Conservation (phyloP, 2,797 vertebrate genomes). For the Hyperoplus immaculatus region DNA sequence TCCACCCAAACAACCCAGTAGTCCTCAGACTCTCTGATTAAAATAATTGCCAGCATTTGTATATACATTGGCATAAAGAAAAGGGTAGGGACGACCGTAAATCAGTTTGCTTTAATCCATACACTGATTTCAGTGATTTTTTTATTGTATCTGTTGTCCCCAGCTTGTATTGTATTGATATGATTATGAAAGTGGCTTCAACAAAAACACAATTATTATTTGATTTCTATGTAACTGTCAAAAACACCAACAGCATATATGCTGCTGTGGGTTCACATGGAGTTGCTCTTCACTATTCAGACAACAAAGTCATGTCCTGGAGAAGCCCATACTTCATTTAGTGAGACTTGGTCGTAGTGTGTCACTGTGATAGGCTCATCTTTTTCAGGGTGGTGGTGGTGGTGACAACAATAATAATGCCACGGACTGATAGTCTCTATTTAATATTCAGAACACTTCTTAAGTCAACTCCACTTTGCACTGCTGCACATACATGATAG, state of each 20-base stretch:
- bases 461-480: too few relatives aligned
- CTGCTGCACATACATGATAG: too few relatives aligned
- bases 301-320: neutral
- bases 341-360: too few relatives aligned
- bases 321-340: neutral
- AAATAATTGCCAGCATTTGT: neutral
- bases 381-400: too few relatives aligned
- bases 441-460: too few relatives aligned
- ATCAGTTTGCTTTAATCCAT: neutral
- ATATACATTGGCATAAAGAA: neutral
- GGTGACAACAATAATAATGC: too few relatives aligned
- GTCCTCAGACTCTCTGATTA: neutral
- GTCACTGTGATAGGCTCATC: too few relatives aligned
- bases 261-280: neutral
- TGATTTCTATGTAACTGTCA: neutral
- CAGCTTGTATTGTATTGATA: neutral
- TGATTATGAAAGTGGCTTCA: neutral
- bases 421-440: too few relatives aligned
- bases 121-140: too few relatives aligned
- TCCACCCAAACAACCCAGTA: neutral
- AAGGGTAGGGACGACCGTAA: neutral
- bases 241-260: neutral
- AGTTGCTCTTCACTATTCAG: neutral
- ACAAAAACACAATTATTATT: neutral
- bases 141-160: neutral